phyloP scores from a whole-genome alignment of 2,888 invertebrate genomes.

The Eristalis tenax region DNA sequence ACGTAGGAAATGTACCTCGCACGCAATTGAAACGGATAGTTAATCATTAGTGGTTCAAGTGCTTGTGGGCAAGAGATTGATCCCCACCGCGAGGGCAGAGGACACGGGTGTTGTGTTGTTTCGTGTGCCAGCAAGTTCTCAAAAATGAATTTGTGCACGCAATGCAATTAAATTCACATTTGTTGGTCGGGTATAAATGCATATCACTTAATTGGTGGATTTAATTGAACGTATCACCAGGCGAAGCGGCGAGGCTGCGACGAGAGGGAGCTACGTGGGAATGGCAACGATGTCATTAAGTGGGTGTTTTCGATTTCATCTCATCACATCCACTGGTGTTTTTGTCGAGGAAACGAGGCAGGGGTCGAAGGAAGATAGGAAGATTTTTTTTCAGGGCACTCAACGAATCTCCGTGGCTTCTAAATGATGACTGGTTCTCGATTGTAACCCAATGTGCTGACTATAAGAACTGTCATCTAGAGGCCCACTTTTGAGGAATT shows the following conservation, averaged over 20 bases:
- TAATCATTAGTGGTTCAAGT: constrained; percentile 18
- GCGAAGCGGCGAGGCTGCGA: neutral
- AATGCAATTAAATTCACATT: constrained; percentile 33
- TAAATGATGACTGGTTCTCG: no score
- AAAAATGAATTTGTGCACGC: constrained; percentile 15
- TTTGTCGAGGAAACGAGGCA: no score
- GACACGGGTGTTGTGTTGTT: neutral
- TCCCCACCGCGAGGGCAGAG: neutral
- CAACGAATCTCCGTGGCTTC: no score
- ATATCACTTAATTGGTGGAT: constrained; percentile 22
- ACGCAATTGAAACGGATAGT: constrained; percentile 32
- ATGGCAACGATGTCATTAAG: neutral
- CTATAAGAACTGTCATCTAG: no score
- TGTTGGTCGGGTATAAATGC: constrained; percentile 20
- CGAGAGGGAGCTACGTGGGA: neutral
- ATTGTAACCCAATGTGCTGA: no score
- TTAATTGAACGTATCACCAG: constrained; percentile 1
- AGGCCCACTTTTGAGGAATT: no score
- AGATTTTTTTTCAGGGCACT: no score
- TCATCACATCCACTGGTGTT: no score
- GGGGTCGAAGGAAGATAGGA: no score
- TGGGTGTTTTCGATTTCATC: no score
- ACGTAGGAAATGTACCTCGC: neutral
- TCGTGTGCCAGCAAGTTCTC: constrained; percentile 14
- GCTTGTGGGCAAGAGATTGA: neutral